Evolutionary conservation across 2,888 invertebrate genomes (phyloP).

Genomic region (Eristalis intricaria): DNA sequence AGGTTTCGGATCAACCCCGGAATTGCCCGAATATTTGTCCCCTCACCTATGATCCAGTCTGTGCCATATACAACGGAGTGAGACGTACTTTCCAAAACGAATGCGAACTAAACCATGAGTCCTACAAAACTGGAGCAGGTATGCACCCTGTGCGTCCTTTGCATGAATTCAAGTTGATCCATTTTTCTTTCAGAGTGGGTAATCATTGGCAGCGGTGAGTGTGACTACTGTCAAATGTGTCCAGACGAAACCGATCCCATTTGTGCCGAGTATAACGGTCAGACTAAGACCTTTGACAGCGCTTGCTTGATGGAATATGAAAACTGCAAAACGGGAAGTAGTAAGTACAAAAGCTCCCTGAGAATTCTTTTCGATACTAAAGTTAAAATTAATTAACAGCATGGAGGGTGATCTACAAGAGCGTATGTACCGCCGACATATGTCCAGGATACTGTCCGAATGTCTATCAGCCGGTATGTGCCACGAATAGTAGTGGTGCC

Average conservation of each 20-base stretch:
- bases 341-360: constrained; percentile 7
- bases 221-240: constrained; percentile 52
- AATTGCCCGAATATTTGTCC: constrained; percentile 57
- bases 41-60: constrained; percentile 32
- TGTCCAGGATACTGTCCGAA: constrained; percentile 39
- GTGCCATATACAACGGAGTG: constrained; percentile 43
- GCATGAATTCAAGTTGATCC: neutral
- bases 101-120: constrained; percentile 60
- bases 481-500: constrained; percentile 4
- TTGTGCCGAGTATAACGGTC: constrained; percentile 37
- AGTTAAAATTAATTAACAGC: neutral
- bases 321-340: constrained; percentile 50
- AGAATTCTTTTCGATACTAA: neutral
- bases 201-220: constrained; percentile 26
- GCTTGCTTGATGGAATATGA: constrained; percentile 48
- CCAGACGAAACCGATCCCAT: constrained; percentile 27
- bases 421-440: neutral
- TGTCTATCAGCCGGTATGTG: constrained; percentile 49
- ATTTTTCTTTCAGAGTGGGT: constrained; percentile 41
- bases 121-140: constrained; percentile 35
- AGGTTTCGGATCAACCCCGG: neutral
- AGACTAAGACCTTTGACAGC: constrained; percentile 31
- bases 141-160: neutral
- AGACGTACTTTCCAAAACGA: constrained; percentile 56
- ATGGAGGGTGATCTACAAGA: constrained; percentile 45